Evolutionary conservation across 2,797 vertebrate species (phyloP).

Genomic region (Sebastes diploproa): DNA sequence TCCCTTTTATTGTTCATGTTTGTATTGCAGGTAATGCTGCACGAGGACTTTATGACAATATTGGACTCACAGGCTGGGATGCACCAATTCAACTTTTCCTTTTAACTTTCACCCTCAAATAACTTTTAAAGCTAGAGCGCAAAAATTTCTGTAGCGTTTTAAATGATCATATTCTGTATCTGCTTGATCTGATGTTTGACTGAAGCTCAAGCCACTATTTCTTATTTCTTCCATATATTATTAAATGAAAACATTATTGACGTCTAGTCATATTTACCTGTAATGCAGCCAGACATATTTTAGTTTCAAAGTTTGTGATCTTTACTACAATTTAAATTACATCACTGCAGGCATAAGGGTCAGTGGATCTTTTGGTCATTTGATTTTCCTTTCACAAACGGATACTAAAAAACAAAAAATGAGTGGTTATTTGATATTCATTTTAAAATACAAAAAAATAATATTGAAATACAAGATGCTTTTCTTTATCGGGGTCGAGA

Average conservation of each 20-base stretch:
- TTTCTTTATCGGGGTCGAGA: too few species aligned
- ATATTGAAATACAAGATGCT: fast-evolving
- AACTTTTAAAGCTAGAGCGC: neutral
- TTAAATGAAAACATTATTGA: neutral
- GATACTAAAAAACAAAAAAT: too few species aligned
- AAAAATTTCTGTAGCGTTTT: neutral
- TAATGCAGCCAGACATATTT: neutral
- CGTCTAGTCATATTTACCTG: neutral
- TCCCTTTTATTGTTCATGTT: neutral
- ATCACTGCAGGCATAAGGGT: neutral
- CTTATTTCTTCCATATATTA: neutral
- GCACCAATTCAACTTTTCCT: neutral
- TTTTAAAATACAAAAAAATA: too few species aligned
- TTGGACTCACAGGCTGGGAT: neutral
- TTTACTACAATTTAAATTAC: neutral
- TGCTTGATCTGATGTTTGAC: neutral
- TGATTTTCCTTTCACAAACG: too few species aligned
- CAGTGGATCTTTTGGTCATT: too few species aligned
- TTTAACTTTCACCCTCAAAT: neutral
- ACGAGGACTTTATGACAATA: neutral
- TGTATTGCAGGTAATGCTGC: neutral
- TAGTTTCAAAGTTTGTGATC: too few species aligned
- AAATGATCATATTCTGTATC: neutral
- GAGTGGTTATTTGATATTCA: too few species aligned
- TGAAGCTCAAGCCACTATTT: neutral